Conservation (phyloP, 2,113 vertebrate genomes). For the Catharus bicknelli region DNA sequence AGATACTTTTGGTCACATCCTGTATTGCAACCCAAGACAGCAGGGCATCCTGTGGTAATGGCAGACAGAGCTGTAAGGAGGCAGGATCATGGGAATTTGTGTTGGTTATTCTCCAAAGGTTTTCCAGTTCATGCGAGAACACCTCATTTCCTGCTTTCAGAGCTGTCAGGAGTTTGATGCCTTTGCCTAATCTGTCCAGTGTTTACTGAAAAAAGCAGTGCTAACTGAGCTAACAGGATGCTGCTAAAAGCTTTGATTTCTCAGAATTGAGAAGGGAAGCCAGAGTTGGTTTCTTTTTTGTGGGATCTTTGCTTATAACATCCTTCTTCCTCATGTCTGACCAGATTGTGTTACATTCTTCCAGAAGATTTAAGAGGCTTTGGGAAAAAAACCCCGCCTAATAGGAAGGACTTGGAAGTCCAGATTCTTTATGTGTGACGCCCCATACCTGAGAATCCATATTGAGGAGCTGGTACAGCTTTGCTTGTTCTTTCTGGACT, state of each 20-base stretch:
- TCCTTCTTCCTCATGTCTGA: background rate
- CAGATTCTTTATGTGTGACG: background rate
- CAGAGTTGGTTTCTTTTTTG: background rate
- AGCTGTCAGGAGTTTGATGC: background rate
- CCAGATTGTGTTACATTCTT: background rate
- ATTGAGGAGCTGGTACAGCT: background rate
- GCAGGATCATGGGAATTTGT: background rate
- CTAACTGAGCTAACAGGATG: background rate
- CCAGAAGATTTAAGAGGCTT: background rate
- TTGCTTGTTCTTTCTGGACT: background rate
- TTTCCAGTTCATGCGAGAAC: background rate
- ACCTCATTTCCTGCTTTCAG: background rate
- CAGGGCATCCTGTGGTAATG: background rate
- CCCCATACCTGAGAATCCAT: background rate
- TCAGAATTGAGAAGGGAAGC: background rate
- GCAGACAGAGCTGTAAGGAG: background rate
- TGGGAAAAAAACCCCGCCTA: background rate
- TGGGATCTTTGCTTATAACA: background rate
- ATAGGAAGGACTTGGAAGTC: background rate
- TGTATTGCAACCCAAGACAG: no score
- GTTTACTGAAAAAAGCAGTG: background rate
- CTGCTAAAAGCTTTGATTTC: background rate
- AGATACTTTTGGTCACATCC: no score
- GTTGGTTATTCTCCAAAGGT: background rate
- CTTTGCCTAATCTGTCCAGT: background rate